A percentile compares a stretch with the other conserved stretches of the same genome.
These are phyloP conservation scores for Stichodactyla helianthus DNA, from an alignment of 64 coral and sea anemone species.

Conservation along the genomic window DNA sequence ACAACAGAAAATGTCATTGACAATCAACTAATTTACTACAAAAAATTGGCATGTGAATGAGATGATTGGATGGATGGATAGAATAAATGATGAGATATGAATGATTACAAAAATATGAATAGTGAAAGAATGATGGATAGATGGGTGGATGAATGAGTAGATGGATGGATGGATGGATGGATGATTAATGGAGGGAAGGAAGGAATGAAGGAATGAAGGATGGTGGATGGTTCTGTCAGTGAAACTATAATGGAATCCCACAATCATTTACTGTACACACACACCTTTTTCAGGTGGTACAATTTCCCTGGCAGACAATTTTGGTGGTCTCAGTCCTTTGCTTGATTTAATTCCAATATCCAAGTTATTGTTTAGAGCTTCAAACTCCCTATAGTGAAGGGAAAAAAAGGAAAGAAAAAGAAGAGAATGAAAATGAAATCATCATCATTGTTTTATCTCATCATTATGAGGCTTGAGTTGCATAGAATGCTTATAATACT, in stretches of 20 bases:
- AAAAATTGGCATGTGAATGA: too few species aligned
- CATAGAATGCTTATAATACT: too few species aligned
- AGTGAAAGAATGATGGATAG: too few species aligned
- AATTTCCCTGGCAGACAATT: slow-evolving; percentile 50
- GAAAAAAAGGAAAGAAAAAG: background rate
- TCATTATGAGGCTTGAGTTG: too few species aligned
- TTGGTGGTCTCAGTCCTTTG: slow-evolving; percentile 73
- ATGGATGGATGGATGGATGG: too few species aligned
- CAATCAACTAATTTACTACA: background rate
- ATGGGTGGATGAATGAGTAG: too few species aligned
- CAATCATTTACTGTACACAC: background rate
- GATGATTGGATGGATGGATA: background rate
- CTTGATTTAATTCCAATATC: slow-evolving; percentile 80
- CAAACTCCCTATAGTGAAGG: slow-evolving; percentile 58
- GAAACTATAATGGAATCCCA: background rate
- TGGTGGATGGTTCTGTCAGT: background rate
- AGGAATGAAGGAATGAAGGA: too few species aligned
- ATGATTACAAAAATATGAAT: too few species aligned
- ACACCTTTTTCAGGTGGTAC: slow-evolving; percentile 49
- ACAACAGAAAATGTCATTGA: background rate
- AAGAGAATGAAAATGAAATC: background rate
- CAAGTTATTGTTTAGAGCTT: slow-evolving; percentile 50
- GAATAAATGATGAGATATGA: too few species aligned
- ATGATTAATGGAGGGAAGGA: too few species aligned
- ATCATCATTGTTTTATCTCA: too few species aligned